A percentile compares a stretch with the other conserved stretches of the same genome.
Evolutionary conservation across 2,888 invertebrate species (phyloP).

Genomic region (Dugesia japonica): DNA sequence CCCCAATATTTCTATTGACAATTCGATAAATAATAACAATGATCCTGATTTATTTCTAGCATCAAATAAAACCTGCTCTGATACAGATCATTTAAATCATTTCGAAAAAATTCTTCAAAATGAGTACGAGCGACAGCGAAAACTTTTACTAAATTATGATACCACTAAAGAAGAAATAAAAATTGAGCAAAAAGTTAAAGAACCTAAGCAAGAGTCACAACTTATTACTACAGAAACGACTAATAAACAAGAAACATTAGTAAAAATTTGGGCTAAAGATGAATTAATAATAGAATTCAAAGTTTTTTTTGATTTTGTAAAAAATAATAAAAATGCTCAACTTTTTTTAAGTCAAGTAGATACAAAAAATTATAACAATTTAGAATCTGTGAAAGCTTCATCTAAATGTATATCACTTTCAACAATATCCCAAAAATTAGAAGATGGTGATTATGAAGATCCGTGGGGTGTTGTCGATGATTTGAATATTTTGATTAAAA

Average conservation of each 20-base stretch:
- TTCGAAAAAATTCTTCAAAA: conserved; percentile 11
- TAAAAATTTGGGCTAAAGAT: conserved; percentile 32
- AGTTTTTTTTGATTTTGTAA: conserved; percentile 32
- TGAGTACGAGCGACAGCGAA: not conserved
- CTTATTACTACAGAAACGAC: not conserved
- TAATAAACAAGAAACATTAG: not conserved
- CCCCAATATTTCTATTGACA: not conserved
- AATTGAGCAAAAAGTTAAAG: not conserved
- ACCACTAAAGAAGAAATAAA: not conserved
- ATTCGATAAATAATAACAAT: conserved; percentile 5
- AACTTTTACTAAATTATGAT: not conserved
- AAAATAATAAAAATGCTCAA: conserved; percentile 32
- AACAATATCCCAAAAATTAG: conserved; percentile 76
- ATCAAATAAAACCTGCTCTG: not conserved
- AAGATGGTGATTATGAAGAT: conserved; percentile 79
- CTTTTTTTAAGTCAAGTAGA: conserved; percentile 94
- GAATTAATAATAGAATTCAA: conserved; percentile 33
- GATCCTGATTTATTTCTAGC: not conserved
- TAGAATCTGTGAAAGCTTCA: conserved; percentile 86
- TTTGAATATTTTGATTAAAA: conserved; percentile 99
- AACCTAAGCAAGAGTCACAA: not conserved
- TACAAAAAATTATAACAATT: conserved; percentile 56
- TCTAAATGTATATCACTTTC: conserved; percentile 89
- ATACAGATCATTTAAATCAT: conserved; percentile 15
- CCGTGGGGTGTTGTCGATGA: conserved; percentile 99